Conservation (phyloP, 2,797 vertebrate species). For the Dendrocincla fuliginosa region DNA sequence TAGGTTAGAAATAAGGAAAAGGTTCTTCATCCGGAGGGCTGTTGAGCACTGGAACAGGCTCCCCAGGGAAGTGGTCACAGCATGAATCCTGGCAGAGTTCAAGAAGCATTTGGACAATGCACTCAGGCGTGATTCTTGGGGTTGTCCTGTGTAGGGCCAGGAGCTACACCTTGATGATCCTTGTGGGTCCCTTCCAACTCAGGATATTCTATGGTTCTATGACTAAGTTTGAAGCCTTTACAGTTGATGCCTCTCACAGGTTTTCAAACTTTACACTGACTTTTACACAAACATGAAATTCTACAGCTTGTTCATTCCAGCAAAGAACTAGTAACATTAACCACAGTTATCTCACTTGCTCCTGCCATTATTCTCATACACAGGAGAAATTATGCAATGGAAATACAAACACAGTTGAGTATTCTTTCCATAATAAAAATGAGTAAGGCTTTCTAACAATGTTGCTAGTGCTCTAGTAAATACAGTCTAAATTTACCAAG, state of each 20-base stretch:
- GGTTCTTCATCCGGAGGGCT: background rate
- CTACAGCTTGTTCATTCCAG: background rate
- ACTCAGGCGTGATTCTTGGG: background rate
- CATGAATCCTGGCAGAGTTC: background rate
- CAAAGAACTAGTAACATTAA: background rate
- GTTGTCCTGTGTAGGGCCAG: background rate
- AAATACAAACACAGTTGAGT: background rate
- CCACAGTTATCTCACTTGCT: background rate
- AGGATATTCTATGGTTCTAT: background rate
- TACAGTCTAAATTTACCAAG: background rate
- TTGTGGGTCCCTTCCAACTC: background rate
- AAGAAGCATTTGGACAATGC: background rate
- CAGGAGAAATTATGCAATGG: background rate
- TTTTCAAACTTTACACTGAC: background rate
- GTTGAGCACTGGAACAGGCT: background rate
- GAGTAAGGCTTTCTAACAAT: background rate
- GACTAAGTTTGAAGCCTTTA: background rate
- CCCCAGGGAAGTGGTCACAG: background rate
- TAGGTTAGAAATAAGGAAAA: background rate
- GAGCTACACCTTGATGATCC: background rate
- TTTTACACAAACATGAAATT: background rate
- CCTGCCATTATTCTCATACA: background rate
- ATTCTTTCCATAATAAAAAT: background rate
- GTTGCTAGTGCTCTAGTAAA: background rate
- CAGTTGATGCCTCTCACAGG: background rate